phyloP scores from a whole-genome alignment of 2,888 invertebrate genomes.

The Trachelus iudaicus region DNA sequence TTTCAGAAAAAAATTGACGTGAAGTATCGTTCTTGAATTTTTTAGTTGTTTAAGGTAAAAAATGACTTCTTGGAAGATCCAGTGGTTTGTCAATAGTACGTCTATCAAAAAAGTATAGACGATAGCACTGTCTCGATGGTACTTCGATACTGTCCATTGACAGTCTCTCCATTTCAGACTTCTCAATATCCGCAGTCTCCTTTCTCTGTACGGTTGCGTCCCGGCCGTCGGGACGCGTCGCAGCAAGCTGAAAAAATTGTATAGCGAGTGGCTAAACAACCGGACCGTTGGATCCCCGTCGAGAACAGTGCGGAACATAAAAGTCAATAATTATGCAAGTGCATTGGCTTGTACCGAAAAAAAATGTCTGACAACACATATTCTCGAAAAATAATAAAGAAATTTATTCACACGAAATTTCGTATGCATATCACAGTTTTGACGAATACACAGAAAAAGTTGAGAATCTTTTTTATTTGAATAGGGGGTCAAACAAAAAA shows the following conservation, averaged over 20 bases:
- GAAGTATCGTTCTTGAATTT: neutral
- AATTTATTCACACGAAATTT: neutral
- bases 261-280: neutral
- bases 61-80: neutral
- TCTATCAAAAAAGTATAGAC: neutral
- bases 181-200: neutral
- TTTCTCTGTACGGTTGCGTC: neutral
- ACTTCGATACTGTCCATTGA: neutral
- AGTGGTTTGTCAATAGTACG: neutral
- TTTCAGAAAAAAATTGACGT: neutral
- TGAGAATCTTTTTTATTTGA: neutral
- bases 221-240: neutral
- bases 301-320: neutral
- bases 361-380: neutral
- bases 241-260: neutral
- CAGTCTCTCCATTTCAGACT: neutral
- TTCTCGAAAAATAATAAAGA: neutral
- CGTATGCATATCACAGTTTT: neutral
- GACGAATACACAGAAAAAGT: neutral
- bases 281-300: neutral
- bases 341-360: neutral
- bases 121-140: neutral
- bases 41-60: neutral
- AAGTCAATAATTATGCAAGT: neutral
- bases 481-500: neutral